Evolutionary conservation across 2,888 invertebrate species (phyloP).

Genomic region (Epinotia brunnichana): DNA sequence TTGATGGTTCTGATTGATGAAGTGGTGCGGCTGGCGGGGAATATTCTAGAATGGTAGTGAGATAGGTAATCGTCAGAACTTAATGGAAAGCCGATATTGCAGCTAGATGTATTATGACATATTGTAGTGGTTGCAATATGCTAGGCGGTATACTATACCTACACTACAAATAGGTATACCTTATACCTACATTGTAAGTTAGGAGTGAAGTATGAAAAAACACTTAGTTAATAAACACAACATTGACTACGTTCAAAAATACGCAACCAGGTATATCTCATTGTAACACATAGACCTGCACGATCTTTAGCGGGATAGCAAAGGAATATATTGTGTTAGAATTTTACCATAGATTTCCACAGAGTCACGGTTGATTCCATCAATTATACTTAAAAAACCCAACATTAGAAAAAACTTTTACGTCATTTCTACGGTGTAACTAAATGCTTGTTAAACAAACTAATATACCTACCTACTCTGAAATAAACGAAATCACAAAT

Average conservation of each 20-base stretch:
- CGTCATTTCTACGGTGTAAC: too few relatives aligned
- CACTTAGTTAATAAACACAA: not conserved
- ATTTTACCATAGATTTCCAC: too few relatives aligned
- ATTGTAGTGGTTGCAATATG: not conserved
- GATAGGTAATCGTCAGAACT: slow-evolving; percentile 22
- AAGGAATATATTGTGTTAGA: too few relatives aligned
- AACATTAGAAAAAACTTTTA: too few relatives aligned
- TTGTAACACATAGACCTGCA: too few relatives aligned
- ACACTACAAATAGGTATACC: too few relatives aligned
- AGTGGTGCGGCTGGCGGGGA: slow-evolving; percentile 18
- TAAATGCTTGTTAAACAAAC: not conserved
- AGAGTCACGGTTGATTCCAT: too few relatives aligned
- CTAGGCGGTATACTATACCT: slow-evolving; percentile 13
- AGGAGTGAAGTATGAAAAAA: not conserved
- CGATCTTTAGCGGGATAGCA: too few relatives aligned
- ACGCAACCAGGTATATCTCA: too few relatives aligned
- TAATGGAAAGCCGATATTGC: slow-evolving; percentile 30
- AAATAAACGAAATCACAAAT: not conserved
- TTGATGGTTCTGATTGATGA: slow-evolving; percentile 48
- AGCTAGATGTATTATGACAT: slow-evolving; percentile 24
- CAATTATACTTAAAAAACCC: too few relatives aligned
- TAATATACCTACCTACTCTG: not conserved
- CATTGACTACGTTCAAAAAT: too few relatives aligned
- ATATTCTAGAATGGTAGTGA: slow-evolving; percentile 26
- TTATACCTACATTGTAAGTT: not conserved